Conservation (phyloP, 2,113 vertebrate species). For the Tapirus terrestris region DNA sequence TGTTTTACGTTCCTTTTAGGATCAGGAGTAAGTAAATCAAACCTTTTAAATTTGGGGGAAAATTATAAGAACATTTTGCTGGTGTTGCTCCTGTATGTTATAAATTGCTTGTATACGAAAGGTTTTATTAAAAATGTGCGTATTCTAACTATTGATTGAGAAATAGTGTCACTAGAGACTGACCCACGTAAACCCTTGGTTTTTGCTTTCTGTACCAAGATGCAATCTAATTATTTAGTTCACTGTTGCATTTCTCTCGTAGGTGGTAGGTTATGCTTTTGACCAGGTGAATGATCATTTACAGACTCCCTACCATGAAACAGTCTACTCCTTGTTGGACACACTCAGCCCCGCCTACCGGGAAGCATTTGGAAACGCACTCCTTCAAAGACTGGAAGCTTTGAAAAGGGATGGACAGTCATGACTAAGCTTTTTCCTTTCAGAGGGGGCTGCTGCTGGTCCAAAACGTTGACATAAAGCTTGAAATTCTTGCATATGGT, state of each 20-base stretch:
- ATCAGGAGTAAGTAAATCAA: background rate
- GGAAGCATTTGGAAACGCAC: constrained; percentile 96
- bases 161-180: background rate
- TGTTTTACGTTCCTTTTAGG: background rate
- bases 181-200: background rate
- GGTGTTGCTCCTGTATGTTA: background rate
- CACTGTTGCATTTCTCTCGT: constrained; percentile 59
- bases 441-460: constrained; percentile 55
- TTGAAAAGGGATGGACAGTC: constrained; percentile 92
- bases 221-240: background rate
- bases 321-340: constrained; percentile 97
- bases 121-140: background rate
- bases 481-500: constrained; percentile 46
- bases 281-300: constrained; percentile 92
- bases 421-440: constrained; percentile 71
- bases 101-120: background rate
- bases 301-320: constrained; percentile 95
- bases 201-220: background rate
- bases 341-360: constrained; percentile 97
- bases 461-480: constrained; percentile 39
- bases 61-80: background rate
- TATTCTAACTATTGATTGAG: background rate
- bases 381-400: constrained; percentile 95
- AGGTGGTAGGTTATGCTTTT: constrained; percentile 96
- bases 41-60: constrained; percentile 28